Conservation (phyloP, 2,888 invertebrate species). For the Drosophila rellima region DNA sequence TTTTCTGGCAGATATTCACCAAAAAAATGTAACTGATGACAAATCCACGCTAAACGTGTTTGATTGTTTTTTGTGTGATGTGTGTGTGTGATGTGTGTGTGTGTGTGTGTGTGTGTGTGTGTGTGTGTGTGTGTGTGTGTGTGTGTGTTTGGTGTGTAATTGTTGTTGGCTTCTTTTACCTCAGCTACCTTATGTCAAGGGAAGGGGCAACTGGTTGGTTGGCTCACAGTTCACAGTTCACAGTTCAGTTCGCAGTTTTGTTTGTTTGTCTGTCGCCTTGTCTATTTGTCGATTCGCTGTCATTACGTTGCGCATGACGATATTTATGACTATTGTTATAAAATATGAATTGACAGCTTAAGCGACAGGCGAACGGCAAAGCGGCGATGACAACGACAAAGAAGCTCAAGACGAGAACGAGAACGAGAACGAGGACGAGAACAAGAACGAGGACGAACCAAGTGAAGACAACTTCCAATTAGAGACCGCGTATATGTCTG, state of each 20-base stretch:
- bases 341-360: conserved; percentile 85
- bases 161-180: conserved; percentile 54
- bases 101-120: conserved; percentile 41
- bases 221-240: conserved; percentile 9
- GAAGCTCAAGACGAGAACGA: conserved; percentile 18
- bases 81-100: conserved; percentile 39
- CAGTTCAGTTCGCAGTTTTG: conserved; percentile 19
- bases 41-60: conserved; percentile 76
- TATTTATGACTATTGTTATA: conserved; percentile 84
- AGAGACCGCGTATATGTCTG: conserved; percentile 56
- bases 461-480: conserved; percentile 80
- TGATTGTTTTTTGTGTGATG: conserved; percentile 68
- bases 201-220: conserved; percentile 9
- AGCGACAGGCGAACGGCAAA: conserved; percentile 57
- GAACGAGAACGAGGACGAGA: conserved; percentile 6
- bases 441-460: conserved; percentile 26
- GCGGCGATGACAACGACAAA: conserved; percentile 30
- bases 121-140: conserved; percentile 31
- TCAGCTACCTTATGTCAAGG: conserved; percentile 14
- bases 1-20: conserved; percentile 19
- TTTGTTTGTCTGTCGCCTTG: conserved; percentile 28
- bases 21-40: conserved; percentile 59
- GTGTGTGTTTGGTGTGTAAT: conserved; percentile 52
- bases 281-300: conserved; percentile 63
- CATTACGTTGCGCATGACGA: conserved; percentile 77